Evolutionary conservation across 2,888 invertebrate genomes (phyloP), one percentile per base, ranked within the genome.

Genomic region (Eristalis arbustorum): DNA sequence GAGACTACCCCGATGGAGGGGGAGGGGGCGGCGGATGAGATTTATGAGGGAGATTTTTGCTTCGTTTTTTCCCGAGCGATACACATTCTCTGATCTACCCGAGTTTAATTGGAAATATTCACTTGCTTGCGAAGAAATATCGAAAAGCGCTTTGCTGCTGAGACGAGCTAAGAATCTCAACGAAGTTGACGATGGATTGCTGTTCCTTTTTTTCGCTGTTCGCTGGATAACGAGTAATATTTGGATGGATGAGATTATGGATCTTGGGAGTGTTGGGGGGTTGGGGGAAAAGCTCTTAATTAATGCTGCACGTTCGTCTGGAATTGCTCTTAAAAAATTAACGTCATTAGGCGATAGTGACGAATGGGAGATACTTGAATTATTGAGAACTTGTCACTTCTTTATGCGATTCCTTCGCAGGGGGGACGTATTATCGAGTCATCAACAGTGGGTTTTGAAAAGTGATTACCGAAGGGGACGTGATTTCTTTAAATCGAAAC

Each of bases 41-140:
- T 79, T 84, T 75, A 69, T 74, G 64, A 61, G 69, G 71, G 40
- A 69, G n/a, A 69, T 66, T 75, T 75, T 62, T 79, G 28, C 11
- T 66, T 72, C n/a, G n/a, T n/a, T 40, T 68, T 49, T 49, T 42
- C 25, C 3, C 4, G 23, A 14, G 31, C 37, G 37, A 56, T 56
- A 28, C 34, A 74, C 18, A 18, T 18, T 8, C 11, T 28, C 18
- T 23, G 56, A 76, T 49, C 66, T 34, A 57, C 42, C 64, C 64
- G 74, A 71, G 67, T 79, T 75, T 84, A 84, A 84, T 84, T 84
- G 84, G 75, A 84, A 84, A 75, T 67, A 67, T 71, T 79, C 79
- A 72, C 71, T 84, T 75, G 74, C 75, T 71, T 75, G 25, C n/a
- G 34, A 25, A 18, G 62, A 71, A 67, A 71, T 69, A 84, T 69